Evolutionary conservation across 1,140 invertebrate species (phyloP).

Genomic region (Drosophila murphyi): DNA sequence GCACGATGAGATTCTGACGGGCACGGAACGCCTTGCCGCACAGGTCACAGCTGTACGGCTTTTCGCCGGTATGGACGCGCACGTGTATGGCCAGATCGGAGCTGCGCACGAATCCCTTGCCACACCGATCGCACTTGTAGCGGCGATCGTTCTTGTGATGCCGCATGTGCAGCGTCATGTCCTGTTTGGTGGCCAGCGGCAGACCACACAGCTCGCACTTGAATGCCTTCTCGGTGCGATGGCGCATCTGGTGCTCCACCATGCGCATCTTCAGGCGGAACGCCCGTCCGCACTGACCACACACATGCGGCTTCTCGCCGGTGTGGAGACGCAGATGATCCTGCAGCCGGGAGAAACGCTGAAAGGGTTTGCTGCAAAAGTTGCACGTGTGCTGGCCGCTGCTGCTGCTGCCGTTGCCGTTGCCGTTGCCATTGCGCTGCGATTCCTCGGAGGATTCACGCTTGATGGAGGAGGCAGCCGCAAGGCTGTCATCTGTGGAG

Average conservation of each 20-base stretch:
- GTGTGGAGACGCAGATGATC: conserved; percentile 78
- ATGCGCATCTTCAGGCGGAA: conserved; percentile 79
- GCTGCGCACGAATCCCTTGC: conserved; percentile 85
- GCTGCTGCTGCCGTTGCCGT: too few species aligned
- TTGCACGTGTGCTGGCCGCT: conserved; percentile 60
- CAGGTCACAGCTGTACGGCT: conserved; percentile 79
- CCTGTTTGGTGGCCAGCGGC: conserved; percentile 74
- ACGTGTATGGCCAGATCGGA: conserved; percentile 86
- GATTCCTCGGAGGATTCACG: conserved; percentile 68
- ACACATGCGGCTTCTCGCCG: conserved; percentile 75
- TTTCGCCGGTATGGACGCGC: conserved; percentile 77
- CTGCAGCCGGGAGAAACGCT: conserved; percentile 69
- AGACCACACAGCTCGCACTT: conserved; percentile 73
- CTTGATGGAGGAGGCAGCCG: conserved; percentile 43
- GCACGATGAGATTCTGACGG: conserved; percentile 77
- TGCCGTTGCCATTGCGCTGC: conserved; percentile 28
- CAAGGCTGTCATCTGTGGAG: conserved; percentile 58
- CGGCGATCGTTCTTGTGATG: conserved; percentile 92
- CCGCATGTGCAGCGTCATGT: conserved; percentile 76
- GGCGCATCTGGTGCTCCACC: conserved; percentile 74
- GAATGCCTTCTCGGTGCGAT: conserved; percentile 72
- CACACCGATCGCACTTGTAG: conserved; percentile 86
- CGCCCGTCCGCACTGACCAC: conserved; percentile 66
- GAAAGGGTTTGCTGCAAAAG: conserved; percentile 69
- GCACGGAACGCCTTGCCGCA: conserved; percentile 77